Evolutionary conservation across 1,140 invertebrate genomes (phyloP).

Genomic region (Lordiphosa clarofinis): DNA sequence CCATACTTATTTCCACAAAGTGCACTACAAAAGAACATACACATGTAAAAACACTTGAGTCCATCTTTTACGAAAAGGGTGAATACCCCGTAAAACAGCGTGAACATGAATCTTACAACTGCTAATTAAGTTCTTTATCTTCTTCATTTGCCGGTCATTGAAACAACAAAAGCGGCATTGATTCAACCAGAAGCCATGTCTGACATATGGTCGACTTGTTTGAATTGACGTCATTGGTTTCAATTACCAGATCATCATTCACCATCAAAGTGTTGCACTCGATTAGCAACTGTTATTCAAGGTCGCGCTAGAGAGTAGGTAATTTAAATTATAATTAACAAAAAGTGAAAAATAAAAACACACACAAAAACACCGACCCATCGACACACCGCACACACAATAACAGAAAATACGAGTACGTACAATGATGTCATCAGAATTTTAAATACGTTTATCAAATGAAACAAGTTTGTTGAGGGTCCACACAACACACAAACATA

Average conservation of each 20-base stretch:
- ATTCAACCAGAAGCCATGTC: slow-evolving; percentile 14
- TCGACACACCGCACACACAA: slow-evolving; percentile 19
- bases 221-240: slow-evolving; percentile 41
- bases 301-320: slow-evolving; percentile 61
- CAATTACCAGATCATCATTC: slow-evolving; percentile 26
- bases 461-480: slow-evolving; percentile 60
- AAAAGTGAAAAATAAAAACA: slow-evolving; percentile 33
- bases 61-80: slow-evolving; percentile 6
- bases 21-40: background rate
- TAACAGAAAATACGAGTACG: slow-evolving; percentile 46
- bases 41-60: background rate
- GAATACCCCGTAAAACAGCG: slow-evolving; percentile 28
- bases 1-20: slow-evolving; percentile 24
- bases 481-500: slow-evolving; percentile 20
- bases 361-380: slow-evolving; percentile 22
- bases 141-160: slow-evolving; percentile 27
- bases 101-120: slow-evolving; percentile 23
- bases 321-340: slow-evolving; percentile 67
- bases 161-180: slow-evolving; percentile 22
- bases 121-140: slow-evolving; percentile 51
- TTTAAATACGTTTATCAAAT: slow-evolving; percentile 56
- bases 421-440: slow-evolving; percentile 69
- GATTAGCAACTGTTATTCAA: slow-evolving; percentile 43
- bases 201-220: slow-evolving; percentile 36
- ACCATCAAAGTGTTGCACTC: slow-evolving; percentile 21